Evolutionary conservation across 2,888 invertebrate genomes (phyloP).

Genomic region (Tenodera sinensis): DNA sequence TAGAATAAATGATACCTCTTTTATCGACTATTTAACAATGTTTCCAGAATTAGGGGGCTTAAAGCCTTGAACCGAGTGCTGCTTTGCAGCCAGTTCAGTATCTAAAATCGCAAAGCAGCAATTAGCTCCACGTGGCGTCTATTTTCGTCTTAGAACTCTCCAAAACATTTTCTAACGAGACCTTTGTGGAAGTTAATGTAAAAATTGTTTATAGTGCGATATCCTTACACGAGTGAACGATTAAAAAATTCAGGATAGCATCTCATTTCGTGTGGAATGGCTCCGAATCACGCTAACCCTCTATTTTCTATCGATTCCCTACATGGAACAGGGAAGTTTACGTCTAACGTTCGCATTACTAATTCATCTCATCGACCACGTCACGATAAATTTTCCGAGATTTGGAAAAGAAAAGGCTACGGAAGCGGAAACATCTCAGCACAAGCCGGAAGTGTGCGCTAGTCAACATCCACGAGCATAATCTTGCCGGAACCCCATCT

Average conservation of each 20-base stretch:
- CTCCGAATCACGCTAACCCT: not conserved
- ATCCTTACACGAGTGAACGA: not conserved
- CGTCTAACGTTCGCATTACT: not conserved
- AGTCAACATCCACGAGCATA: not conserved
- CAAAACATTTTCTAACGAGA: not conserved
- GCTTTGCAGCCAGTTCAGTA: not conserved
- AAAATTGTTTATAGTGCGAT: not conserved
- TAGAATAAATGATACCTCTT: no score
- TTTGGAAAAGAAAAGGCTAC: not conserved
- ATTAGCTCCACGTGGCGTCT: not conserved
- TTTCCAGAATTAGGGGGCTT: no score
- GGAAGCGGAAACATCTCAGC: not conserved
- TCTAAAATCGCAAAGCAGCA: not conserved
- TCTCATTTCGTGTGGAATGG: not conserved
- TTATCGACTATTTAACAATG: no score
- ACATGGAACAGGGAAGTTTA: not conserved
- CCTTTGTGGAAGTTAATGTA: not conserved
- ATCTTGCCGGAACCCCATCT: not conserved
- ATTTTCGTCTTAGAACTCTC: not conserved
- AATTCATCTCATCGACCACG: not conserved
- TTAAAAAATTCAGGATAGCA: not conserved
- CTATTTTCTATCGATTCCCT: not conserved
- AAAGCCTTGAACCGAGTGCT: no score
- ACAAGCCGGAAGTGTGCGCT: not conserved
- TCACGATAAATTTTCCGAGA: not conserved